Evolutionary conservation across 2,113 vertebrate genomes (phyloP), one percentile per base, ranked within the genome.

Genomic region (Eolophus roseicapilla): DNA sequence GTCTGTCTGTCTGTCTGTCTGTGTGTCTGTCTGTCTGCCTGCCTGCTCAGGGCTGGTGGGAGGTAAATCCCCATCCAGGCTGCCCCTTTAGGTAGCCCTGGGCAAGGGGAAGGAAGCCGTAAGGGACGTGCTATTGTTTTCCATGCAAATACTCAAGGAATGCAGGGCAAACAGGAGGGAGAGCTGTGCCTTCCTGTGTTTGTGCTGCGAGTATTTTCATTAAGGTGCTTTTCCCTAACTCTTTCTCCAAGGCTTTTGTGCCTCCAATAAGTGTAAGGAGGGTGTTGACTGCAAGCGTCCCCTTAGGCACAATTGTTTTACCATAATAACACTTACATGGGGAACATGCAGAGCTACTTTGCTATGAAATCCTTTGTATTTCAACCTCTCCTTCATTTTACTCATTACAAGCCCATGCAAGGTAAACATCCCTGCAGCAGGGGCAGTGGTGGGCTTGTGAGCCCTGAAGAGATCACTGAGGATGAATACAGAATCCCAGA

Each of bases 121-220:
- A 4, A 83, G 80, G 86, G 76, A 59, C 80, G 9, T 11, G 0
- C 43, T 71, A 97, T 95, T 96, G 93, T 96, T 94, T 86, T 82
- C 84, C 28, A 4, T 33, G 21, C 64, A 41, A 50, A 9, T 18
- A 69, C 76, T 73, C 3, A 0, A 85, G 65, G 93, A 93, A 39
- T 14, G 82, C 87, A 55, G 87, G 64, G 83, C 64, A 33, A 68
- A 29, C 79, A n/a, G 79, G 62, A 90, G 88, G 44, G 73, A 86
- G 90, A 50, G 11, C 64, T 6, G 47, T 1, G 43, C 83, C 70
- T 96, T 96, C 95, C 96, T 96, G 95, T 92, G 64, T 96, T 96
- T 97, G 95, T 97, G 80, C 90, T 64, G 82, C 0, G 0, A 92
- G 17, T 81, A 28, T 92, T 92, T 95, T 83, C 88, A 57, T 52